A percentile compares a stretch with the other conserved stretches of the same genome.
These are phyloP conservation scores for Myripristis murdjan DNA, from an alignment of 2,797 vertebrate species.

Conservation along the genomic window DNA sequence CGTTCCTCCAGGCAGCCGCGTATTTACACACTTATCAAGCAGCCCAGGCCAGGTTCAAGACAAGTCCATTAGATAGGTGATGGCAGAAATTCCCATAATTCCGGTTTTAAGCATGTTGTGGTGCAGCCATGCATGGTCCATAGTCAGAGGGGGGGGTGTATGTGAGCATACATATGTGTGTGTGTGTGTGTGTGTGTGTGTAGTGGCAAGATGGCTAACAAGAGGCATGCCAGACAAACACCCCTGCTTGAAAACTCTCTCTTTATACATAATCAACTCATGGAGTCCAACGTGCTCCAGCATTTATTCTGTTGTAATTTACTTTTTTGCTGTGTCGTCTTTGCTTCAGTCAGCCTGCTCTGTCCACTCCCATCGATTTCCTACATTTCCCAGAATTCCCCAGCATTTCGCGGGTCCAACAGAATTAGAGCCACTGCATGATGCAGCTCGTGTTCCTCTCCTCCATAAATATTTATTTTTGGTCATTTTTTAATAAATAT, in stretches of 20 bases:
- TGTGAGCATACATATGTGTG: constrained; percentile 1
- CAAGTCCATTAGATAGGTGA: constrained; percentile 82
- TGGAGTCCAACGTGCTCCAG: background rate
- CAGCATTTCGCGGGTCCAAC: too few relatives aligned
- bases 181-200: background rate
- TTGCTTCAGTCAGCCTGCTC: background rate
- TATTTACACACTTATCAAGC: constrained; percentile 54
- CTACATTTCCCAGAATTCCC: background rate
- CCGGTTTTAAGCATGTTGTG: constrained; percentile 80
- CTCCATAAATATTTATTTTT: too few relatives aligned
- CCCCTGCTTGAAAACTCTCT: too few relatives aligned
- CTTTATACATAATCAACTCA: too few relatives aligned
- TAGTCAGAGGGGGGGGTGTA: background rate
- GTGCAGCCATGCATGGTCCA: constrained; percentile 61
- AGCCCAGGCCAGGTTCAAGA: constrained; percentile 56
- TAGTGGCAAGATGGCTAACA: too few relatives aligned
- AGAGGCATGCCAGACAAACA: too few relatives aligned
- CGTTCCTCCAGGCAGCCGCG: constrained; percentile 20
- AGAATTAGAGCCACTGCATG: too few relatives aligned
- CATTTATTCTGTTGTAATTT: background rate
- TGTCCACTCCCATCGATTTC: background rate
- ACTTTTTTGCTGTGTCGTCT: too few relatives aligned
- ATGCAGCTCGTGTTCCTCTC: background rate
- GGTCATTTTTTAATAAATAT: too few relatives aligned
- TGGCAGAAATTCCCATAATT: constrained; percentile 81